These are phyloP conservation scores for Tridacna gigas DNA, from an alignment of 2,888 invertebrate genomes.

Conservation along the genomic window DNA sequence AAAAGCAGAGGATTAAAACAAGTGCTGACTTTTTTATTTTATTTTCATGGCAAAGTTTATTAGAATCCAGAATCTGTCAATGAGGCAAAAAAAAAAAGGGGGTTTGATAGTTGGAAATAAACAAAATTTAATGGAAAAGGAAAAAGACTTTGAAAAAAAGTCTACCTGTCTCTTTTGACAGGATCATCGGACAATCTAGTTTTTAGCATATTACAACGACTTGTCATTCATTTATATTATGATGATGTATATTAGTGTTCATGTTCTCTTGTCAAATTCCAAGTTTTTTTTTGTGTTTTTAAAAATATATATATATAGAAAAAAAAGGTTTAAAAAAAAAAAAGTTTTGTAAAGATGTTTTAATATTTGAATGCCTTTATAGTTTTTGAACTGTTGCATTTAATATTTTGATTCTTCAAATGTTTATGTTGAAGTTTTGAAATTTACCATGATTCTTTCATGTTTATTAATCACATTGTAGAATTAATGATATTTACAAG, in stretches of 20 bases:
- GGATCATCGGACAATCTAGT: slow-evolving; percentile 78
- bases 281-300: slow-evolving; percentile 74
- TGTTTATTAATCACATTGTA: slow-evolving; percentile 60
- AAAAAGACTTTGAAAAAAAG: slow-evolving; percentile 16
- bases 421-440: slow-evolving; percentile 62
- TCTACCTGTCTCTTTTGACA: slow-evolving; percentile 59
- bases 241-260: slow-evolving; percentile 74
- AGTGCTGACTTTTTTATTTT: too few relatives aligned
- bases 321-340: slow-evolving; percentile 43
- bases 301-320: slow-evolving; percentile 67
- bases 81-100: neutral
- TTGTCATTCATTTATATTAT: slow-evolving; percentile 69
- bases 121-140: neutral
- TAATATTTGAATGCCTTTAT: slow-evolving; percentile 75
- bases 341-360: slow-evolving; percentile 70
- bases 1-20: too few relatives aligned
- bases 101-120: neutral
- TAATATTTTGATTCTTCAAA: slow-evolving; percentile 75
- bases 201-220: slow-evolving; percentile 77
- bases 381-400: slow-evolving; percentile 78
- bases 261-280: slow-evolving; percentile 75
- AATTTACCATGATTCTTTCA: slow-evolving; percentile 74
- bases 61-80: neutral
- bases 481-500: slow-evolving; percentile 63
- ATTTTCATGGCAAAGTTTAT: too few relatives aligned